These are phyloP conservation scores for Pseudorasbora parva DNA, from an alignment of 2,113 vertebrate genomes.

Conservation along the genomic window DNA sequence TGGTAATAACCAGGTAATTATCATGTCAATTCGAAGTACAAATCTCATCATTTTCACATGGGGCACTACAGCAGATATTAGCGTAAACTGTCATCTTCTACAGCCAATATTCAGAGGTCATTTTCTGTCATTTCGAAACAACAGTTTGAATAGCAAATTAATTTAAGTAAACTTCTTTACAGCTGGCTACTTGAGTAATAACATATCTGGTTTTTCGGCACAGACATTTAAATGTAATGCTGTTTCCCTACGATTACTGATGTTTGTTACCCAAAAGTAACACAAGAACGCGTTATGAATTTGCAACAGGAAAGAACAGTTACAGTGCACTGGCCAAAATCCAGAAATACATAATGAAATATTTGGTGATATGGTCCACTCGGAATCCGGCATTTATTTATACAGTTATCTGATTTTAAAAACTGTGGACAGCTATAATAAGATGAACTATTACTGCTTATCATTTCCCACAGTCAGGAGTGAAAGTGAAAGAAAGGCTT, in stretches of 20 bases:
- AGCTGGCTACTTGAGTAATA: neutral
- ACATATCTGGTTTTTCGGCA: neutral
- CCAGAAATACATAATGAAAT: neutral
- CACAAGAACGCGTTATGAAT: neutral
- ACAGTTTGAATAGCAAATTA: no score
- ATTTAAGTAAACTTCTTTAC: no score
- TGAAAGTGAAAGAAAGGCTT: conserved; percentile 28
- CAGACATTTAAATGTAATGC: neutral
- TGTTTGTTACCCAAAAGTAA: neutral
- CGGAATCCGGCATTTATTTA: neutral
- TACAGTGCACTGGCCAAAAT: conserved; percentile 4
- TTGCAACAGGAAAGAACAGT: neutral
- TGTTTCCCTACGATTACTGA: neutral
- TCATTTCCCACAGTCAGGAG: neutral
- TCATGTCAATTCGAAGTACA: no score
- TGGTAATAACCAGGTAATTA: no score
- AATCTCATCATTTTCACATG: no score
- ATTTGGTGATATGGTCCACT: neutral
- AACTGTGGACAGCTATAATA: neutral
- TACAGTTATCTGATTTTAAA: neutral
- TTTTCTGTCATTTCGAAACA: no score
- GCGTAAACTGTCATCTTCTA: no score
- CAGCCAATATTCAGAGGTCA: no score
- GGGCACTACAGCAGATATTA: no score
- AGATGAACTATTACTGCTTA: conserved; percentile 1